Evolutionary conservation across 2,113 vertebrate species (phyloP).

Genomic region (Semicossyphus pulcher): DNA sequence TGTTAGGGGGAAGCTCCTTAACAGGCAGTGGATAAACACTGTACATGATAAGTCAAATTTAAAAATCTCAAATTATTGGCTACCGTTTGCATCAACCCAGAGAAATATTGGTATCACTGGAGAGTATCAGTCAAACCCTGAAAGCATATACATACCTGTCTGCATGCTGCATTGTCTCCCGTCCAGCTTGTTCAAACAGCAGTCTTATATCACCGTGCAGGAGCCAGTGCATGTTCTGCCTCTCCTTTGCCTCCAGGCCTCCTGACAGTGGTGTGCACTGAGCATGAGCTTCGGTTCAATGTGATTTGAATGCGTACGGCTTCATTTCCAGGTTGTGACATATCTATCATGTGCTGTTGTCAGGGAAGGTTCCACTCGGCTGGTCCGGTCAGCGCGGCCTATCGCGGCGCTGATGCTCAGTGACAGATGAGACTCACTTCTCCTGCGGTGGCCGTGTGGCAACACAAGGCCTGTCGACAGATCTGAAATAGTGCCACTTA

Average conservation of each 20-base stretch:
- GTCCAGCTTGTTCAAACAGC: constrained; percentile 3
- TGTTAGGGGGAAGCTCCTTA: too few relatives aligned
- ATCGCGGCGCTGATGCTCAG: constrained; percentile 41
- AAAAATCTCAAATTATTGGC: too few relatives aligned
- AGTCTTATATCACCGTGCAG: constrained; percentile 34
- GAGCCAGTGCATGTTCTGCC: constrained; percentile 12
- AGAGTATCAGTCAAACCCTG: not conserved
- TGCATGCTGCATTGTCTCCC: not conserved
- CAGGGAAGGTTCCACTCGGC: constrained; percentile 62
- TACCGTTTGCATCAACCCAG: not conserved
- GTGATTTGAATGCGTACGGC: constrained; percentile 70
- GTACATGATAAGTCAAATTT: too few relatives aligned
- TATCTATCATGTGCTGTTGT: constrained; percentile 66
- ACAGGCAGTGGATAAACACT: too few relatives aligned
- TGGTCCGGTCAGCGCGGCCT: constrained; percentile 54
- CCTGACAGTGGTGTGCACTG: constrained; percentile 48
- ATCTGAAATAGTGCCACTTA: constrained; percentile 73
- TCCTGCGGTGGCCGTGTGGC: constrained; percentile 44
- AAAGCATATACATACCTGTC: constrained; percentile 18
- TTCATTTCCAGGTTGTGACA: constrained; percentile 76
- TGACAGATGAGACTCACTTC: constrained; percentile 71
- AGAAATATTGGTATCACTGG: not conserved
- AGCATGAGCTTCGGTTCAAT: constrained; percentile 34
- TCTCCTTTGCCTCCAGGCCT: constrained; percentile 29
- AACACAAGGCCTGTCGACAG: constrained; percentile 61